These are phyloP conservation scores for Scolanthus callimorphus DNA, from an alignment of 92 coral and sea anemone species.

Conservation along the genomic window DNA sequence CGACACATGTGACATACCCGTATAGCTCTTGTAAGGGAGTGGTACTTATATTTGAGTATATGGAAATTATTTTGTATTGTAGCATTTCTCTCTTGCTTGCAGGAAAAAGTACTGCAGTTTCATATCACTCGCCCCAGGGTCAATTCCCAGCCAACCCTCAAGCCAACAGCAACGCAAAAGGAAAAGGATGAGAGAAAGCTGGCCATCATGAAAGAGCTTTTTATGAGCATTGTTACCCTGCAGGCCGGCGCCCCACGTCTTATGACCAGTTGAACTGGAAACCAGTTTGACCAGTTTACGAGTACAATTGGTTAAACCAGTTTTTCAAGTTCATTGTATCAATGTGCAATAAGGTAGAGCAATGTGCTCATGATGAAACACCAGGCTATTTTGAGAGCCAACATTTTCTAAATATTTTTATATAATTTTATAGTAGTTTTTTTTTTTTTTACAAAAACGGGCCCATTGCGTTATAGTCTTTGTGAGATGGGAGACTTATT, in stretches of 20 bases:
- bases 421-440: no score
- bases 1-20: no score
- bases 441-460: no score
- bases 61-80: no score
- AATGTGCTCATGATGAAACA: slow-evolving; percentile 27
- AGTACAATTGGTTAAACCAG: slow-evolving; percentile 10
- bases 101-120: slow-evolving; percentile 27
- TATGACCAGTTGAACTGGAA: no score
- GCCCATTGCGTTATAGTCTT: no score
- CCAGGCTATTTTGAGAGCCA: no score
- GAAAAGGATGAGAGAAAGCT: slow-evolving; percentile 50
- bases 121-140: slow-evolving; percentile 9
- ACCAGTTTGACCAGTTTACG: neutral
- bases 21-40: no score
- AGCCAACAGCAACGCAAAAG: slow-evolving; percentile 45
- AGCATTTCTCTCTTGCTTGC: no score
- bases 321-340: slow-evolving; percentile 56
- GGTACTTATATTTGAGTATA: no score
- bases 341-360: slow-evolving; percentile 50
- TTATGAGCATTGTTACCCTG: slow-evolving; percentile 32
- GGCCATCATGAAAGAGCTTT: slow-evolving; percentile 38
- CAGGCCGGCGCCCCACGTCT: slow-evolving; percentile 20
- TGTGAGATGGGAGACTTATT: no score
- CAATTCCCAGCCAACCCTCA: slow-evolving; percentile 26
- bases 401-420: no score